These are phyloP conservation scores for Leptestheria dahalacensis DNA, from an alignment of 1,140 invertebrate genomes.

Conservation along the genomic window DNA sequence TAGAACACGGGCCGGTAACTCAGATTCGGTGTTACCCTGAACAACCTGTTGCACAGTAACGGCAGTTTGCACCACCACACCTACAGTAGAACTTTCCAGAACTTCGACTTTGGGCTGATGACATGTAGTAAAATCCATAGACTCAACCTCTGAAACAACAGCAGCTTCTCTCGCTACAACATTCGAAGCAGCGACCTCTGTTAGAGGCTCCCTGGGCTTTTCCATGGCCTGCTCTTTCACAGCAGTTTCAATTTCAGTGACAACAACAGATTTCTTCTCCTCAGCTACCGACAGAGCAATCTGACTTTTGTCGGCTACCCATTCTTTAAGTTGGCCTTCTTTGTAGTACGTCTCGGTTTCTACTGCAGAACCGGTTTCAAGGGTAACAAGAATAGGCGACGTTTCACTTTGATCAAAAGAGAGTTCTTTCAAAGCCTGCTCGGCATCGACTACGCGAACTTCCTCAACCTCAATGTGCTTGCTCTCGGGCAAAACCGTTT, in stretches of 20 bases:
- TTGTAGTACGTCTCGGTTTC: not conserved
- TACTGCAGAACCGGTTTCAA: not conserved
- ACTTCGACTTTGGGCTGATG: not conserved
- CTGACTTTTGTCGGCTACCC: not conserved
- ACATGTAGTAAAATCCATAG: conserved; percentile 8
- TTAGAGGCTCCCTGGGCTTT: not conserved
- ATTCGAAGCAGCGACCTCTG: too few species aligned
- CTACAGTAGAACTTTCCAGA: not conserved
- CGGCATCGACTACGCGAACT: not conserved
- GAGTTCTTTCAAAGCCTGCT: not conserved
- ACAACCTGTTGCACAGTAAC: conserved; percentile 10
- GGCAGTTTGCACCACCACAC: not conserved
- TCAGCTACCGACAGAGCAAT: not conserved
- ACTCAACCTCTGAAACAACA: not conserved
- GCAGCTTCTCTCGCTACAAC: too few species aligned
- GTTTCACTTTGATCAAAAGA: not conserved
- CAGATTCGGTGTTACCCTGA: not conserved
- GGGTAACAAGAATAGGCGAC: not conserved
- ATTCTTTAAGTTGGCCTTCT: not conserved
- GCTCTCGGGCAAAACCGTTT: not conserved
- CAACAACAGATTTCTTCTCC: conserved; percentile 1
- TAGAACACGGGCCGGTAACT: not conserved
- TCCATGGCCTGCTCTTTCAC: conserved; percentile 1
- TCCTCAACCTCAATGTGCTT: conserved; percentile 5
- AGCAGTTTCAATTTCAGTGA: not conserved